Base-by-base conservation (phyloP, 2,888 invertebrate genomes). In the Eupeodes luniger region DNA sequence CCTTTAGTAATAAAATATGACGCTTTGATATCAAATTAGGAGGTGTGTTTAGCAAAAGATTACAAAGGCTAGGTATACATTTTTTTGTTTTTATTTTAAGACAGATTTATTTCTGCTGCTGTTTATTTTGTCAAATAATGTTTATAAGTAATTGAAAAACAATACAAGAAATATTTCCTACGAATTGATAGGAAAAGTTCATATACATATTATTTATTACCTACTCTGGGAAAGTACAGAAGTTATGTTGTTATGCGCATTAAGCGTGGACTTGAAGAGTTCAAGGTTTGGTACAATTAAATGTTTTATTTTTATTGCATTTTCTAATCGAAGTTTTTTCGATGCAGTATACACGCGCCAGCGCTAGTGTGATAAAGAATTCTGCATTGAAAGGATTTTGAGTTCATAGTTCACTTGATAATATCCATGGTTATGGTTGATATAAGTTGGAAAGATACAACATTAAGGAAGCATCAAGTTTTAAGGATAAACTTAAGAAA, bases 1-100 rank as follows among this genome's bases (percentile, higher is more conserved):
- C 27, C 27, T 27, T 4, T 0, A 10, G 40, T 0, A 4, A 44
- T n/a, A 59, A 44, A 34, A 55, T 59, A 47, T 19, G 44, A 72
- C 59, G 72, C 49, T 11, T 2, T 10, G 53, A 53, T 51, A 36
- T 0, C n/a, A 70, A 40, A 19, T 70, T 47, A 6, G 72, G 59
- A 72, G 72, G 72, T 72, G 72, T 72, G 72, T 72, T 40, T 57
- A 72, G 34, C 55, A 49, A 70, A 66, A 55, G 40, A 69, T 69
- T 55, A 34, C 10, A 16, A 40, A 40, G 5, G 6, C 6, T 40
- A 40, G 40, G 40, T 14, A 57, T 34, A 12, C 2, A 14, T 27
- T 27, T 62, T 40, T 6, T n/a, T 40, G 7, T 53, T 16, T 62
- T 27, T 27, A 2, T 27, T 27, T 27, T 27, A 40, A 40, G 40